Conservation (phyloP, 2,797 vertebrate genomes). For the Fundulus diaphanus region DNA sequence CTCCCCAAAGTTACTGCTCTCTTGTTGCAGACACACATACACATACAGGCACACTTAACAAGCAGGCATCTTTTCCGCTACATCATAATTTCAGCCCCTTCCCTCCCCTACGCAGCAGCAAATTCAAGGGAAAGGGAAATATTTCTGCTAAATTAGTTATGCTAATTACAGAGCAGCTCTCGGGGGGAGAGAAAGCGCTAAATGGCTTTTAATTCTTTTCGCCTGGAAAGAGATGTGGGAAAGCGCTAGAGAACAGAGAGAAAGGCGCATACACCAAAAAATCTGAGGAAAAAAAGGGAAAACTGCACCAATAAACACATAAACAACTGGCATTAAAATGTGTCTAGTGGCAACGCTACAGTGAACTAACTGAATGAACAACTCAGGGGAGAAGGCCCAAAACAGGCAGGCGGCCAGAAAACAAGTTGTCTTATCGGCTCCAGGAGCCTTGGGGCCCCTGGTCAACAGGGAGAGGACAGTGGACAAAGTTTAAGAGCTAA, state of each 20-base stretch:
- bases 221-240: constrained; percentile 77
- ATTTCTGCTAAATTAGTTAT: constrained; percentile 87
- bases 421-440: constrained; percentile 67
- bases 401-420: constrained; percentile 47
- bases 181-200: constrained; percentile 73
- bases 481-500: constrained; percentile 53
- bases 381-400: constrained; percentile 33
- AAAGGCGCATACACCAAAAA: constrained; percentile 36
- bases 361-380: constrained; percentile 58
- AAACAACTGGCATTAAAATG: constrained; percentile 55
- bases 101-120: constrained; percentile 54
- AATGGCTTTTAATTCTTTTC: constrained; percentile 85
- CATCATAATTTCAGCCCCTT: constrained; percentile 70
- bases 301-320: constrained; percentile 48
- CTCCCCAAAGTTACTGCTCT: constrained; percentile 51
- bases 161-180: constrained; percentile 84
- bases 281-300: constrained; percentile 15
- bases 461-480: constrained; percentile 27
- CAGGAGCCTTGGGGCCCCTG: constrained; percentile 21
- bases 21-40: constrained; percentile 21
- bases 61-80: constrained; percentile 71
- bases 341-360: constrained; percentile 56
- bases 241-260: constrained; percentile 52
- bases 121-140: constrained; percentile 80
- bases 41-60: constrained; percentile 53